Conservation (phyloP, 2,797 vertebrate species). For the Tiaroga cobitis region DNA sequence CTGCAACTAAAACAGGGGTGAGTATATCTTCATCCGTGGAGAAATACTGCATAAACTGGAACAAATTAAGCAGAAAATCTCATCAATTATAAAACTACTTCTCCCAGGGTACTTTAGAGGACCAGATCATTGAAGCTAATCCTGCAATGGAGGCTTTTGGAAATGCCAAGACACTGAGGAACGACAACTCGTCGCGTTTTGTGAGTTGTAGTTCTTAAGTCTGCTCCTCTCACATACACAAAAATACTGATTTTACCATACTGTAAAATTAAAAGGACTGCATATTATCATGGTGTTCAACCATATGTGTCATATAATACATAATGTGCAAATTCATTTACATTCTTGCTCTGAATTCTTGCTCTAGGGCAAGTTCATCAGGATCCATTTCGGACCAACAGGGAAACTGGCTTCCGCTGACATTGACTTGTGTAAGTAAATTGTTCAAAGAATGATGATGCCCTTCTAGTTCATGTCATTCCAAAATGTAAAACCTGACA, state of each 20-base stretch:
- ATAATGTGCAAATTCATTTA: not conserved
- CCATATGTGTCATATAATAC: not conserved
- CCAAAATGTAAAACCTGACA: constrained; percentile 1
- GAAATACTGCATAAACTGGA: not conserved
- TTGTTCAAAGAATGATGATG: not conserved
- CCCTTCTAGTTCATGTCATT: not conserved
- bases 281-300: not conserved
- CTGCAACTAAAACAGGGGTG: constrained; percentile 75
- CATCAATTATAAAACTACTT: not conserved
- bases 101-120: constrained; percentile 89
- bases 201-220: constrained; percentile 74
- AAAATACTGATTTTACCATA: not conserved
- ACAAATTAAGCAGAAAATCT: not conserved
- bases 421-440: constrained; percentile 91
- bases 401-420: constrained; percentile 92
- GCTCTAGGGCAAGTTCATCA: constrained; percentile 91
- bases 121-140: constrained; percentile 96
- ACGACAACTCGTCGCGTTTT: constrained; percentile 95
- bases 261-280: constrained; percentile 13
- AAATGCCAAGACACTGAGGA: constrained; percentile 93
- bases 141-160: constrained; percentile 96
- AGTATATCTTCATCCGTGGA: constrained; percentile 53
- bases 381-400: constrained; percentile 92
- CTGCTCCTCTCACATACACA: not conserved
- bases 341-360: not conserved